Evolutionary conservation across 2,888 invertebrate genomes (phyloP).

Genomic region (Epicampocera succincta): DNA sequence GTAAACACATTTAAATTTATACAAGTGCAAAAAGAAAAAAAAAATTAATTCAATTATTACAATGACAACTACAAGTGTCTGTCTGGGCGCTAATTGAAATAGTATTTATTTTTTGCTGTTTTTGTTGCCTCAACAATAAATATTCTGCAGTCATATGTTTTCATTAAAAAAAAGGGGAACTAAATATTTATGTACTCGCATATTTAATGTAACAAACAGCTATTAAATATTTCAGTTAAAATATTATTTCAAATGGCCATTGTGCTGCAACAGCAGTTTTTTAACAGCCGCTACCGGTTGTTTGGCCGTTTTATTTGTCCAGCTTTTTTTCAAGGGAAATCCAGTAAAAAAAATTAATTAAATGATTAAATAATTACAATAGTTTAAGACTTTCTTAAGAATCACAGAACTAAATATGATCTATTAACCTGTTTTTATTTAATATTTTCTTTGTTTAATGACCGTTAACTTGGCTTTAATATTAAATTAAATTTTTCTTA

Average conservation of each 20-base stretch:
- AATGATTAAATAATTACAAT: too few relatives aligned
- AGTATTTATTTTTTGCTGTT: slow-evolving; percentile 2
- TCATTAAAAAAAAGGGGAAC: background rate
- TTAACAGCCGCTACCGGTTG: too few relatives aligned
- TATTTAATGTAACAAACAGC: slow-evolving; percentile 18
- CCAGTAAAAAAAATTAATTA: too few relatives aligned
- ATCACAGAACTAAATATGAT: too few relatives aligned
- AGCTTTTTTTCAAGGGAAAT: too few relatives aligned
- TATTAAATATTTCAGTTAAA: slow-evolving; percentile 28
- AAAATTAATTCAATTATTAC: slow-evolving; percentile 48
- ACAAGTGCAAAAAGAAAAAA: background rate
- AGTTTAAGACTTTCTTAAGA: too few relatives aligned
- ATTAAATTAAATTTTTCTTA: too few relatives aligned
- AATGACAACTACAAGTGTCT: slow-evolving; percentile 53
- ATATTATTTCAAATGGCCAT: background rate
- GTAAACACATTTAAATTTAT: slow-evolving; percentile 21
- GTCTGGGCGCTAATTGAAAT: slow-evolving; percentile 58
- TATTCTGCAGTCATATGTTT: slow-evolving; percentile 9
- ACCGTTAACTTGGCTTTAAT: too few relatives aligned
- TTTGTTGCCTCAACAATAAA: slow-evolving; percentile 6
- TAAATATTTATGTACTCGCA: slow-evolving; percentile 32
- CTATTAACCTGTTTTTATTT: too few relatives aligned
- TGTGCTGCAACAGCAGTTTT: too few relatives aligned
- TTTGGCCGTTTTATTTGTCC: too few relatives aligned
- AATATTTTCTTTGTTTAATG: too few relatives aligned